Percentiles rank a stretch among this genome's conserved stretches.
These are phyloP conservation scores for Cyclophora punctaria DNA, from an alignment of 2,888 invertebrate genomes.

Conservation along the genomic window DNA sequence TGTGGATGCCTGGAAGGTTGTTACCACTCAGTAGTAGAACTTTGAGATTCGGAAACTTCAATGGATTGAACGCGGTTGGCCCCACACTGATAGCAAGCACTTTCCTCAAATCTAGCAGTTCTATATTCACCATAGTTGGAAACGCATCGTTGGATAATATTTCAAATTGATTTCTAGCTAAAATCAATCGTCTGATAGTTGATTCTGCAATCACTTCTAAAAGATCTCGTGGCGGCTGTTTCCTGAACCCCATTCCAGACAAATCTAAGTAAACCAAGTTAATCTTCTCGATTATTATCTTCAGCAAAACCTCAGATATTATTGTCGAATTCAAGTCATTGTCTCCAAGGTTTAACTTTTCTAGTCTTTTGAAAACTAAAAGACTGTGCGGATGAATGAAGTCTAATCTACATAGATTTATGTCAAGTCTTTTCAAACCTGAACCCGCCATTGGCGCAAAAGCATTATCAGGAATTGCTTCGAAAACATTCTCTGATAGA, in stretches of 20 bases:
- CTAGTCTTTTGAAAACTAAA: constrained; percentile 55
- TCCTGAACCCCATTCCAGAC: constrained; percentile 70
- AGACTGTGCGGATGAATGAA: constrained; percentile 68
- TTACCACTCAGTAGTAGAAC: constrained; percentile 69
- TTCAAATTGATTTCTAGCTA: constrained; percentile 75
- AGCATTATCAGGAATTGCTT: constrained; percentile 49
- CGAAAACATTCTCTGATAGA: constrained; percentile 72
- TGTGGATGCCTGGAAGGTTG: constrained; percentile 67
- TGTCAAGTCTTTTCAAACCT: constrained; percentile 53
- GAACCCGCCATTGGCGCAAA: constrained; percentile 65
- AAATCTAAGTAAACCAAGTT: constrained; percentile 64
- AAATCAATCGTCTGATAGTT: constrained; percentile 58
- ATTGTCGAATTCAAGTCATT: constrained; percentile 65
- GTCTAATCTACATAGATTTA: constrained; percentile 71
- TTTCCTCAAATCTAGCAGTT: constrained; percentile 71
- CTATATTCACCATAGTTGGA: constrained; percentile 71
- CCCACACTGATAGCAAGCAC: constrained; percentile 64
- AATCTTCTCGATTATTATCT: constrained; percentile 44
- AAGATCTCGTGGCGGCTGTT: constrained; percentile 57
- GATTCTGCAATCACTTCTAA: constrained; percentile 67
- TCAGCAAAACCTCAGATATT: constrained; percentile 54
- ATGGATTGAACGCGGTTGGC: constrained; percentile 57
- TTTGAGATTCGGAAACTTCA: constrained; percentile 67
- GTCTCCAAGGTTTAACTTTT: constrained; percentile 65
- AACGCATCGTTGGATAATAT: constrained; percentile 64